phyloP scores from a whole-genome alignment of 2,797 vertebrate genomes.

The Prunella strophiata region DNA sequence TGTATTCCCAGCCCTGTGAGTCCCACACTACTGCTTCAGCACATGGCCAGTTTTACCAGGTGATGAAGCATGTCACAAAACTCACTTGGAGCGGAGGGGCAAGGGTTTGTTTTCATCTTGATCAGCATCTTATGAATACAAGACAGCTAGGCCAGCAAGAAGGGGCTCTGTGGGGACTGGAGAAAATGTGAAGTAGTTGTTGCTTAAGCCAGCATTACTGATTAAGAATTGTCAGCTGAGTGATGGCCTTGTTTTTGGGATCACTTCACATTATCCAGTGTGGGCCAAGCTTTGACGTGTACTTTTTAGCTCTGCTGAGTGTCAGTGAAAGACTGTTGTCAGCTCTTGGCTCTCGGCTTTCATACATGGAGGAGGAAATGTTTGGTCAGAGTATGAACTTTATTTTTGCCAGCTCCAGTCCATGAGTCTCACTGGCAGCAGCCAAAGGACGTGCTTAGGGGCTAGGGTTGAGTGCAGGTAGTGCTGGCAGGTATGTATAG shows the following conservation, averaged over 20 bases:
- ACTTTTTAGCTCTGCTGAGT: background rate
- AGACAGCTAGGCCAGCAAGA: background rate
- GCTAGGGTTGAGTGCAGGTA: background rate
- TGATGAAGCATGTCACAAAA: background rate
- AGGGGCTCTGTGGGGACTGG: background rate
- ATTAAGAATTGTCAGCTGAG: constrained; percentile 1
- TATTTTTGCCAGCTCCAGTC: background rate
- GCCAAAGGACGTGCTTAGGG: fast-evolving
- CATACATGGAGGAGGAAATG: background rate
- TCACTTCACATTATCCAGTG: background rate
- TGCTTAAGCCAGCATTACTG: background rate
- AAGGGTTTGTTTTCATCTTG: background rate
- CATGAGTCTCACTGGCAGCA: background rate
- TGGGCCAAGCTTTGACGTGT: background rate
- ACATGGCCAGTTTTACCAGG: background rate
- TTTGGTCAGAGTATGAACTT: background rate
- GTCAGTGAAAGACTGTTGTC: background rate
- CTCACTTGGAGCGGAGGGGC: background rate
- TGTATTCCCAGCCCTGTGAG: background rate
- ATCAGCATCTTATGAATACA: background rate
- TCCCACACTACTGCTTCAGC: background rate
- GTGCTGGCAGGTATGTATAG: background rate
- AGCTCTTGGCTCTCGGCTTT: background rate
- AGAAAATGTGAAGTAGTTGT: background rate
- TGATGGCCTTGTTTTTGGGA: background rate